phyloP scores from a whole-genome alignment of 2,888 invertebrate species.

The Pseudococcus longispinus region DNA sequence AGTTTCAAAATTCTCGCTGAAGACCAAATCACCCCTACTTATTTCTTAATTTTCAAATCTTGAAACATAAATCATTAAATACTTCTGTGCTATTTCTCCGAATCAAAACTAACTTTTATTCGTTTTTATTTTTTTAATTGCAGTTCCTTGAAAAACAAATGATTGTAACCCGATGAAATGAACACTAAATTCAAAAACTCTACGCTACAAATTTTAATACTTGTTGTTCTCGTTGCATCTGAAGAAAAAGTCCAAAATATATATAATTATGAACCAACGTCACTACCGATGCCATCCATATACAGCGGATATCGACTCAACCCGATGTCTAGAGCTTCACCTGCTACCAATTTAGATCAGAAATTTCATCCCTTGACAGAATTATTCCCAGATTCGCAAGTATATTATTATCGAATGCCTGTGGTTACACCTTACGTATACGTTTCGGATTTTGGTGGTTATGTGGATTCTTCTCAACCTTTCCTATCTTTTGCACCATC shows the following conservation, averaged over 20 bases:
- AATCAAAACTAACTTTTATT: background rate
- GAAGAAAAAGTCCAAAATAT: conserved; percentile 35
- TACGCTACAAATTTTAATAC: background rate
- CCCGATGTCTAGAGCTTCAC: background rate
- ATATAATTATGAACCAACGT: background rate
- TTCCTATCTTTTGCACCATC: conserved; percentile 45
- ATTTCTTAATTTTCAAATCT: no score
- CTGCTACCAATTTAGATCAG: background rate
- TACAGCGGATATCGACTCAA: background rate
- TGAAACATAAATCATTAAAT: no score
- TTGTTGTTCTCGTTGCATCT: background rate
- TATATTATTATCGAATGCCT: conserved; percentile 51
- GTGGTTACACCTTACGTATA: conserved; percentile 42
- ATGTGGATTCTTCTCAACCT: conserved; percentile 29
- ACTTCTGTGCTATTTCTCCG: background rate
- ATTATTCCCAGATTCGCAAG: conserved; percentile 47
- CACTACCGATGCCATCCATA: conserved; percentile 23
- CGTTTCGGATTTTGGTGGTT: conserved; percentile 18
- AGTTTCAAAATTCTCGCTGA: no score
- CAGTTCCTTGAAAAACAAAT: background rate
- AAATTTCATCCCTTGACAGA: conserved; percentile 29
- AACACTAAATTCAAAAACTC: background rate
- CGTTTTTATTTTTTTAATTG: background rate
- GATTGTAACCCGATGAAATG: background rate
- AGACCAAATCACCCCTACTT: no score